A percentile compares a stretch with the other conserved stretches of the same genome.
These are phyloP conservation scores for Esperia sulphurella DNA, from an alignment of 2,888 invertebrate genomes.

Conservation along the genomic window DNA sequence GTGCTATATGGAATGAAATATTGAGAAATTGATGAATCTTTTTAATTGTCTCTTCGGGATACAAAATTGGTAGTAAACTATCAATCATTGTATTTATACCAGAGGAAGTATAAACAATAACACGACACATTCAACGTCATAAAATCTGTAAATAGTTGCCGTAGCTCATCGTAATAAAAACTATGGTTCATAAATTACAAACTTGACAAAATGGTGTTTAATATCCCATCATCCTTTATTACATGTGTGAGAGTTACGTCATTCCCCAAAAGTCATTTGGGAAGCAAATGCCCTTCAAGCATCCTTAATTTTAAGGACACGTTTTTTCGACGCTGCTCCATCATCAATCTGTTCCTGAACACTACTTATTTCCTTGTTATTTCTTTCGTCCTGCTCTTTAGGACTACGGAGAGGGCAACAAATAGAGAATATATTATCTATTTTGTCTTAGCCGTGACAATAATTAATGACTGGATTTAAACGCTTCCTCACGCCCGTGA, in stretches of 20 bases:
- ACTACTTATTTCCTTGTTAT: slow-evolving; percentile 67
- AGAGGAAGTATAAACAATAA: slow-evolving; percentile 56
- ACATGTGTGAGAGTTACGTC: slow-evolving; percentile 56
- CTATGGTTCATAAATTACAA: slow-evolving; percentile 56
- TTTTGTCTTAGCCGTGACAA: slow-evolving; percentile 76
- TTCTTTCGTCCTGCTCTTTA: slow-evolving; percentile 68
- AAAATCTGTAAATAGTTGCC: slow-evolving; percentile 51
- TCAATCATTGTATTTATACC: slow-evolving; percentile 29
- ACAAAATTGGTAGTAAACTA: slow-evolving; percentile 11
- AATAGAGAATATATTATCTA: slow-evolving; percentile 76
- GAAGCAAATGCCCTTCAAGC: slow-evolving; percentile 50
- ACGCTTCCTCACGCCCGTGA: slow-evolving; percentile 80
- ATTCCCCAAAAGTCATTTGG: slow-evolving; percentile 66
- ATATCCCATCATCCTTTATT: slow-evolving; percentile 53
- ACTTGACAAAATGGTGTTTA: slow-evolving; percentile 75
- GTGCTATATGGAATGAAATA: slow-evolving; percentile 28
- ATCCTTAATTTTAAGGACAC: slow-evolving; percentile 65
- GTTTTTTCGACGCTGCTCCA: slow-evolving; percentile 61
- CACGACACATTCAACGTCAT: slow-evolving; percentile 44
- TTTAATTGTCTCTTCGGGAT: slow-evolving; percentile 1
- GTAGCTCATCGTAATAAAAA: slow-evolving; percentile 54
- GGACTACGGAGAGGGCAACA: slow-evolving; percentile 58
- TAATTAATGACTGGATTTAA: slow-evolving; percentile 79
- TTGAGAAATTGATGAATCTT: slow-evolving; percentile 18
- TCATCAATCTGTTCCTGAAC: slow-evolving; percentile 67